Conservation (phyloP, 2,888 invertebrate genomes). For the Xestia c-nigrum region DNA sequence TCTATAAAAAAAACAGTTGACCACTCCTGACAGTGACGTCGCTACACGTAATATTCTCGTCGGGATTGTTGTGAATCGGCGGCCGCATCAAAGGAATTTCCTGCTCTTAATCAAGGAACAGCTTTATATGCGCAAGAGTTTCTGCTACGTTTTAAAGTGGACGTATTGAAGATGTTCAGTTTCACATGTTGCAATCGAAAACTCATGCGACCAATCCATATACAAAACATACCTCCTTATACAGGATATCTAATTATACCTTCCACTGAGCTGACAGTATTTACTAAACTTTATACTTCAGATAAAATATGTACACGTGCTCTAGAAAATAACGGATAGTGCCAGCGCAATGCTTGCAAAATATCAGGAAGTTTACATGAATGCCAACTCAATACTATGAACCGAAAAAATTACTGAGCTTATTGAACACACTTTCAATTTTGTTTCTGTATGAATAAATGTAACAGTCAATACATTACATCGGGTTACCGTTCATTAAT, state of each 20-base stretch:
- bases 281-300: slow-evolving; percentile 36
- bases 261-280: slow-evolving; percentile 37
- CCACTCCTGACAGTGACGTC: slow-evolving; percentile 77
- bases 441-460: slow-evolving; percentile 6
- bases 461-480: slow-evolving; percentile 3
- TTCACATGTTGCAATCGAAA: slow-evolving; percentile 68
- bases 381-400: slow-evolving; percentile 9
- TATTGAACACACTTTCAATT: not conserved
- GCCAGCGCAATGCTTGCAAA: slow-evolving; percentile 25
- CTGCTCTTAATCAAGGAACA: slow-evolving; percentile 83
- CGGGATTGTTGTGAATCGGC: slow-evolving; percentile 83
- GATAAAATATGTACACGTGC: slow-evolving; percentile 26
- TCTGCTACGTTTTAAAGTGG: slow-evolving; percentile 78
- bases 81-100: slow-evolving; percentile 87
- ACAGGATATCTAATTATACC: slow-evolving; percentile 46
- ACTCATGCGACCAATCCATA: slow-evolving; percentile 56
- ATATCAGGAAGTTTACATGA: slow-evolving; percentile 47
- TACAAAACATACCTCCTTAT: slow-evolving; percentile 25
- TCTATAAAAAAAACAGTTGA: slow-evolving; percentile 62
- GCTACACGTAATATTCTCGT: slow-evolving; percentile 81
- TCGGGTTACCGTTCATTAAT: slow-evolving; percentile 28
- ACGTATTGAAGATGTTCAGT: slow-evolving; percentile 71
- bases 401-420: slow-evolving; percentile 19
- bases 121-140: slow-evolving; percentile 78
- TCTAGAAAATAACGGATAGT: slow-evolving; percentile 26